These are phyloP conservation scores for Hirundo rustica DNA, from an alignment of 2,797 vertebrate genomes.

Conservation along the genomic window DNA sequence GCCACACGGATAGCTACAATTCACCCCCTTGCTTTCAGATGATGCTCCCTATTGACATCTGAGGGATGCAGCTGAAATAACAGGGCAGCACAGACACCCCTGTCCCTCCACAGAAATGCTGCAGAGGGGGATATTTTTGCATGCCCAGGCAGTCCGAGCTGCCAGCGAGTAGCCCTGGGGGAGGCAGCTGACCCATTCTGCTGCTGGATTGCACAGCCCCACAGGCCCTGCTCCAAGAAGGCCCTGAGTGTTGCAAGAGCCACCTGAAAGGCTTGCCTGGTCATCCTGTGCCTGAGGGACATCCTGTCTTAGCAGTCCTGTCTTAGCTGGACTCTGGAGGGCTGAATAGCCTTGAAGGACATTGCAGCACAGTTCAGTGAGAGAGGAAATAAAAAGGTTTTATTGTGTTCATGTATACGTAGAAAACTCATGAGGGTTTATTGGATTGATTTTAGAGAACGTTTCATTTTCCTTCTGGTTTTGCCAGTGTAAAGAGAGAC, in stretches of 20 bases:
- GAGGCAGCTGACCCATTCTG: background rate
- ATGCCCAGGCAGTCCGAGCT: background rate
- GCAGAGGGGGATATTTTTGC: background rate
- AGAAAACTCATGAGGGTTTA: background rate
- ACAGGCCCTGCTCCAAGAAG: background rate
- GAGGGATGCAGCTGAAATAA: background rate
- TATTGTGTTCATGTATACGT: background rate
- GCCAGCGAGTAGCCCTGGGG: background rate
- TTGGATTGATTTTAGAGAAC: background rate
- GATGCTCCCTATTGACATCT: background rate
- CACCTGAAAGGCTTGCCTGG: background rate
- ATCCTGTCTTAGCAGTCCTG: background rate
- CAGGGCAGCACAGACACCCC: background rate
- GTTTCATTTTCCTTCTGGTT: background rate
- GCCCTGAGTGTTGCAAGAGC: background rate
- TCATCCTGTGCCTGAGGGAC: background rate
- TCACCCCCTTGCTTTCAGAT: background rate
- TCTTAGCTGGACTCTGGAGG: background rate
- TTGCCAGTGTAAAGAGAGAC: background rate
- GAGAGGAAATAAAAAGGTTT: background rate
- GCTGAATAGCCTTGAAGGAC: background rate
- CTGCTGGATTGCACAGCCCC: background rate
- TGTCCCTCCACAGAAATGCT: background rate
- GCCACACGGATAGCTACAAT: accelerated
- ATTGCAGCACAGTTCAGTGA: background rate